These are phyloP conservation scores for Xestia rhomboidea DNA, from an alignment of 2,888 invertebrate species.

Conservation along the genomic window DNA sequence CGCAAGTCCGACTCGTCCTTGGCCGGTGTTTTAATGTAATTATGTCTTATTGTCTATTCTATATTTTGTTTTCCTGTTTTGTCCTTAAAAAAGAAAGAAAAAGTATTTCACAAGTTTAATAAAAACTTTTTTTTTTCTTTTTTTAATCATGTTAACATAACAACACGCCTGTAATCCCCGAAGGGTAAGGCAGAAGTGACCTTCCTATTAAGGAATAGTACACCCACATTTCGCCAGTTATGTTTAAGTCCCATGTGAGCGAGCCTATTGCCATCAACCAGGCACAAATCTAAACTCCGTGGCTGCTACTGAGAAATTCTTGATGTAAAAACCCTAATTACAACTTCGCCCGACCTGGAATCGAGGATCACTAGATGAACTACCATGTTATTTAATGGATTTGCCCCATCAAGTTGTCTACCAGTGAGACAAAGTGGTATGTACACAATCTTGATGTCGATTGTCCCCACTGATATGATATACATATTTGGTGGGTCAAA, in stretches of 20 bases:
- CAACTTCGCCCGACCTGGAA: neutral
- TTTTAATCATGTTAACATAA: neutral
- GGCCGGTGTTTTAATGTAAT: no score
- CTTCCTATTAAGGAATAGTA: neutral
- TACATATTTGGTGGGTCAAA: neutral
- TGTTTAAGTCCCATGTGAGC: neutral
- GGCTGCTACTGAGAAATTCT: neutral
- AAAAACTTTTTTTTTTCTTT: no score
- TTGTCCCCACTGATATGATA: neutral
- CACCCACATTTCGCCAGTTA: neutral
- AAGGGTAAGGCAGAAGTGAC: neutral
- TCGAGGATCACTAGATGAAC: neutral
- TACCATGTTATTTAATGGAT: neutral
- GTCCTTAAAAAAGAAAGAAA: no score
- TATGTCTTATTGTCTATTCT: no score
- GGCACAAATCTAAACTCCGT: neutral
- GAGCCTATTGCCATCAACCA: neutral
- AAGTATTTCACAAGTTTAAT: no score
- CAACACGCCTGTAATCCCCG: neutral
- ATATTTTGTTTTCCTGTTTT: no score
- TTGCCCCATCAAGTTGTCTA: neutral
- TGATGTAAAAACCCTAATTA: neutral
- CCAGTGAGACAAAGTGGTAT: neutral
- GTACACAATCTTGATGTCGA: neutral
- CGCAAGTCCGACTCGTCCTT: no score